Evolutionary conservation across 2,888 invertebrate genomes (phyloP), one percentile per base, ranked within the genome.

Genomic region (Caenorhabditis angaria): DNA sequence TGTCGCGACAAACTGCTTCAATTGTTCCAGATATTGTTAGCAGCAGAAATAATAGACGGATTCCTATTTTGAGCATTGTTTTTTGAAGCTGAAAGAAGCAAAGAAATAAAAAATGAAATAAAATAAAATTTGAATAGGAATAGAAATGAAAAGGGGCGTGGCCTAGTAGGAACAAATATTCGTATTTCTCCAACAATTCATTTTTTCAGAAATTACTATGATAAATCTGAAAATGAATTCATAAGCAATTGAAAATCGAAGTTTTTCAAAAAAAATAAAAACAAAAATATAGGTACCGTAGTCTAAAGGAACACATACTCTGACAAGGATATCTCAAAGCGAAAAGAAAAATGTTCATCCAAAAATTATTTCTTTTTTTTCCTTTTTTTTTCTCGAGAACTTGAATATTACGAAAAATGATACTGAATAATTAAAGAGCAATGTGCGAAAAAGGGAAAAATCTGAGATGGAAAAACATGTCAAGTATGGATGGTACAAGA

Each of bases 1-100:
- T 70, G 54, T 81, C 77, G 2, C 74, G 67, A 50, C 80, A 81
- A 24, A 78, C 22, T 3, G 20, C n/a, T 32, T 32, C 29, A 22
- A 4, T 18, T 20, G n/a, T 22, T 12, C 25, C 8, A 25, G 28
- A 29, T 14, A 29, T 32, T 27, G 8, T 12, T 20, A 56, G 6
- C 29, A 41, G 41, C 18, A 41, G 18, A 18, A 41, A 12, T 41
- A 41, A 2, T 41, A 41, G 18, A 12, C 3, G 41, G 18, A 41
- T 6, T 41, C 41, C 14, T 41, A 14, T 41, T 6, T 14, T 41
- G 3, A 2, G 41, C 18, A 18, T 12, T 32, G 5, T 32, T 32
- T 32, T 32, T 32, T 5, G 32, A 12, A 8, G 32, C 5, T 12
- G 5, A 12, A 5, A 32, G 12, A 32, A 32, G 12, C 12, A 32